A percentile compares a stretch with the other conserved stretches of the same genome.
phyloP scores from a whole-genome alignment of 1,140 invertebrate species.

The Pinna nobilis region DNA sequence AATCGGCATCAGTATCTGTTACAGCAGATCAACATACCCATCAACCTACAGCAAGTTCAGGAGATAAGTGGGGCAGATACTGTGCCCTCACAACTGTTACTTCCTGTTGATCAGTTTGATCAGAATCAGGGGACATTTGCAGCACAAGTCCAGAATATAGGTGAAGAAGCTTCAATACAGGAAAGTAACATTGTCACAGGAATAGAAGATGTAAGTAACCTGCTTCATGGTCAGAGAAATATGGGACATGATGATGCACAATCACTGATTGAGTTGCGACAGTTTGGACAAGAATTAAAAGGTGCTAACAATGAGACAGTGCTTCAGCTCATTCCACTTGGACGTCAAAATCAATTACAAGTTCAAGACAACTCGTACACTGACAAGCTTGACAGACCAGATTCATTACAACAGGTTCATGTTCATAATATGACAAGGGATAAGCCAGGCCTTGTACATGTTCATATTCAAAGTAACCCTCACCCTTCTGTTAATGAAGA shows the following conservation, averaged over 20 bases:
- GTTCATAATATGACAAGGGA: neutral
- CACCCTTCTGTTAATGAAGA: too few species aligned
- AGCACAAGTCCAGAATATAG: neutral
- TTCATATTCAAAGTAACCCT: neutral
- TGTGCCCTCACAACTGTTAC: neutral
- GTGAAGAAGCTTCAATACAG: neutral
- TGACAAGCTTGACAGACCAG: neutral
- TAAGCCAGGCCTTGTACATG: neutral
- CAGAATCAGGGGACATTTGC: neutral
- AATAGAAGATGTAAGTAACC: neutral
- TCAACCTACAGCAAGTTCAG: conserved; percentile 11
- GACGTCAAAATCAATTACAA: too few species aligned
- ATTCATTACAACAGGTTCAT: neutral
- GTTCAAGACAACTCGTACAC: conserved; percentile 7
- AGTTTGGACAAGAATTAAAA: neutral
- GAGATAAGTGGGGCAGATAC: neutral
- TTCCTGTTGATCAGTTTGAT: neutral
- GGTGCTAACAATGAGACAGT: too few species aligned
- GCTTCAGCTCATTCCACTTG: too few species aligned
- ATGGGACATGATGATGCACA: neutral
- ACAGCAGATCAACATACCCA: conserved; percentile 17
- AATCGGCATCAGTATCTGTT: conserved; percentile 6
- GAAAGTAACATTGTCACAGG: neutral
- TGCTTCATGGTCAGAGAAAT: neutral
- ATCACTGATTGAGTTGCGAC: neutral